Conservation (phyloP, 1,140 invertebrate species). For the Anastrepha obliqua region DNA sequence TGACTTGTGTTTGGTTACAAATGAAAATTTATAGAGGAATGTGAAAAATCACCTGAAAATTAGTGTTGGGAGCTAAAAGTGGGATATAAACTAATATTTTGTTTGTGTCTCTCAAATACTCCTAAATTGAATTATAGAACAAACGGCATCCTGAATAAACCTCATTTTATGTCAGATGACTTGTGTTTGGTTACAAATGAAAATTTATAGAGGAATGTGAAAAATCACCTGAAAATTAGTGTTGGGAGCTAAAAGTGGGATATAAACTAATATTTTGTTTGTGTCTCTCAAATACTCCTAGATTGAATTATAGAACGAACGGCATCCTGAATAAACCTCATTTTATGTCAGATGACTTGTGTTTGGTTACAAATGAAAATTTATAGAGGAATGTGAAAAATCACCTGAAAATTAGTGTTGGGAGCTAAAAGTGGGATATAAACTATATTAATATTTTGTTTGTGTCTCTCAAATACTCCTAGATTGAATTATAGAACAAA, state of each 20-base stretch:
- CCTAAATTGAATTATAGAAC: constrained; percentile 55
- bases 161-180: constrained; percentile 37
- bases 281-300: constrained; percentile 67
- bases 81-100: not conserved
- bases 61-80: not conserved
- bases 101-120: constrained; percentile 29
- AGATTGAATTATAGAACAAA: constrained; percentile 55
- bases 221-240: constrained; percentile 23
- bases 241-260: constrained; percentile 3
- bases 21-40: not conserved
- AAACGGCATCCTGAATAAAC: constrained; percentile 57
- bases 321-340: constrained; percentile 58
- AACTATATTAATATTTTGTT: not conserved
- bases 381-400: not conserved
- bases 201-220: not conserved
- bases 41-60: constrained; percentile 26
- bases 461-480: constrained; percentile 66
- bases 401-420: not conserved
- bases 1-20: too few relatives aligned
- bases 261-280: constrained; percentile 26
- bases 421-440: constrained; percentile 58
- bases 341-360: constrained; percentile 43
- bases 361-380: constrained; percentile 5
- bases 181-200: constrained; percentile 31
- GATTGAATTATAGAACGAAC: constrained; percentile 41